A percentile compares a stretch with the other conserved stretches of the same genome.
phyloP scores from a whole-genome alignment of 2,797 vertebrate genomes.

The Discoglossus pictus region DNA sequence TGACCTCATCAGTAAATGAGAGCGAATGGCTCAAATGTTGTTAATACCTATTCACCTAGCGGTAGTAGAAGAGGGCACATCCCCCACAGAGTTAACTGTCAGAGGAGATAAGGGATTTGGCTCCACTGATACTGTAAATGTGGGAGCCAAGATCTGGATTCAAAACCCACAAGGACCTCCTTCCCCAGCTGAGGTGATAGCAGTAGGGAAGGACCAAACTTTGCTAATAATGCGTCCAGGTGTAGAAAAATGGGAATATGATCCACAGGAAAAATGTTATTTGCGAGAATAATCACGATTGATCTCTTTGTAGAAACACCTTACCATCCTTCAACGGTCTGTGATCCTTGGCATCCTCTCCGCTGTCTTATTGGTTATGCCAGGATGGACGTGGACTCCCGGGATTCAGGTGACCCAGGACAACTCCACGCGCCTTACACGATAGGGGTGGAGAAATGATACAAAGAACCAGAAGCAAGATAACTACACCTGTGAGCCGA shows the following conservation, averaged over 20 bases:
- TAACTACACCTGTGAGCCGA: no score
- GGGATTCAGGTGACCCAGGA: not conserved
- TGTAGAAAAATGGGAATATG: not conserved
- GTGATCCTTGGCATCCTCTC: no score
- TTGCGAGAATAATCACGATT: not conserved
- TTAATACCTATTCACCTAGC: not conserved
- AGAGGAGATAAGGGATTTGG: not conserved
- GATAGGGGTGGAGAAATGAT: not conserved
- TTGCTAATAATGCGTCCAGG: not conserved
- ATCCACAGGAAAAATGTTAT: not conserved
- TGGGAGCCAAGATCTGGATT: not conserved
- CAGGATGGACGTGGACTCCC: not conserved
- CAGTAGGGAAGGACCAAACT: not conserved
- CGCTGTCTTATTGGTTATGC: no score
- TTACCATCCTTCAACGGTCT: not conserved
- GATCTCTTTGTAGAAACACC: not conserved
- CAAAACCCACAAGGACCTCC: not conserved
- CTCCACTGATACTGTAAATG: not conserved
- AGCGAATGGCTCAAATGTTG: not conserved
- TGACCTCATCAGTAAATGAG: not conserved
- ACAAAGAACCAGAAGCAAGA: not conserved
- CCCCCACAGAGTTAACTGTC: not conserved
- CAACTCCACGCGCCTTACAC: not conserved
- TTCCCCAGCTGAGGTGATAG: not conserved
- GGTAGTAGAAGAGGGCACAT: not conserved